Percentiles rank a stretch among this genome's conserved stretches.
Conservation (phyloP, 2,888 invertebrate species). For the Hydriomena furcata region DNA sequence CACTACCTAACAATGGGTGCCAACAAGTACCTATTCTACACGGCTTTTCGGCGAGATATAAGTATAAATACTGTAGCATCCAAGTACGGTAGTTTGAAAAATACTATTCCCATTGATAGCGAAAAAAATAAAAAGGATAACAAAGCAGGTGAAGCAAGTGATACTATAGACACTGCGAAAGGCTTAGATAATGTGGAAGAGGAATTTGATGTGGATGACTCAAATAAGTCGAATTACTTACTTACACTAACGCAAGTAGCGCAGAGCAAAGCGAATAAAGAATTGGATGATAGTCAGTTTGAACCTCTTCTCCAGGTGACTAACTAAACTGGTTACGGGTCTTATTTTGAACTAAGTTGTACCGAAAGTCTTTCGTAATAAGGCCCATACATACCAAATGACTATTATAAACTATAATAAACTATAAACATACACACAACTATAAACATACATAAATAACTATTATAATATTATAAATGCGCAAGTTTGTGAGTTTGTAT, state of each 20-base stretch:
- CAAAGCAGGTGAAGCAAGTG: conserved; percentile 22
- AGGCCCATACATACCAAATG: too few species aligned
- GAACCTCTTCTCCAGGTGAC: conserved; percentile 86
- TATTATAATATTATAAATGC: too few species aligned
- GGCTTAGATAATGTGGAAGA: conserved; percentile 42
- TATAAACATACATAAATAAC: too few species aligned
- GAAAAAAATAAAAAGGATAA: conserved; percentile 37
- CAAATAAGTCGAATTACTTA: conserved; percentile 86
- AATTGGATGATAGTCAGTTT: conserved; percentile 70
- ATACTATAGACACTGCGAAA: conserved; percentile 22
- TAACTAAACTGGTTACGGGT: neutral
- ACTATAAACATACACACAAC: too few species aligned
- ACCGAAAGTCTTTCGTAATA: too few species aligned
- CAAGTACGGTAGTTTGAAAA: conserved; percentile 66
- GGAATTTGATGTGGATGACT: conserved; percentile 62
- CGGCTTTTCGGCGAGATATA: conserved; percentile 84
- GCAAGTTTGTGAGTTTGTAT: too few species aligned
- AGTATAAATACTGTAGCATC: conserved; percentile 83
- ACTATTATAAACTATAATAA: too few species aligned
- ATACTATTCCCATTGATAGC: conserved; percentile 38
- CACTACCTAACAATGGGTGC: conserved; percentile 86
- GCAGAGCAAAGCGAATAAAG: conserved; percentile 42
- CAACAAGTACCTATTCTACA: conserved; percentile 85
- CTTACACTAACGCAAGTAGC: conserved; percentile 86
- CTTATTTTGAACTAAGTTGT: too few species aligned